phyloP scores from a whole-genome alignment of 2,797 vertebrate species.

The Dendrocincla fuliginosa region DNA sequence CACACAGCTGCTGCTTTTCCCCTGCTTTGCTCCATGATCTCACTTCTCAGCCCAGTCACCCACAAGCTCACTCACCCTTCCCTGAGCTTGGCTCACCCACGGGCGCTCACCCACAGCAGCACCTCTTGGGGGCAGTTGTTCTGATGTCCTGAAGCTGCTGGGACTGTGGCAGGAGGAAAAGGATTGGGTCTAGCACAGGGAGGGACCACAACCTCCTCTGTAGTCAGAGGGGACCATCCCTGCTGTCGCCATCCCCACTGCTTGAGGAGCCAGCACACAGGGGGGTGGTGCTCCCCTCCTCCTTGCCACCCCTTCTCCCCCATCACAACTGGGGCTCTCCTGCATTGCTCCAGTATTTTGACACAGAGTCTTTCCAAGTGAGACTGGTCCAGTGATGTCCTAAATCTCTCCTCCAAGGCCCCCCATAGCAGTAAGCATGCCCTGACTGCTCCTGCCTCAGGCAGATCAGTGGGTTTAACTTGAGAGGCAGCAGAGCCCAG shows the following conservation, averaged over 20 bases:
- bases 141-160: background rate
- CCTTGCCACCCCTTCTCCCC: background rate
- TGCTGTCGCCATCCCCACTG: background rate
- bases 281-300: background rate
- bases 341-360: background rate
- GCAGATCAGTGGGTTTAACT: conserved; percentile 2
- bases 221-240: fast-evolving
- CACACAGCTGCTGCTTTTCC: fast-evolving
- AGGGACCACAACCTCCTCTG: background rate
- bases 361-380: background rate
- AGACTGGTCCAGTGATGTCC: background rate
- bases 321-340: background rate
- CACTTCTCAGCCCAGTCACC: fast-evolving
- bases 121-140: background rate
- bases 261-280: fast-evolving
- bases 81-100: fast-evolving
- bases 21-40: background rate
- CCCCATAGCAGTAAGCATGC: background rate
- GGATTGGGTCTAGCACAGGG: background rate
- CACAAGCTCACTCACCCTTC: background rate
- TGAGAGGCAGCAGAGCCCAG: background rate
- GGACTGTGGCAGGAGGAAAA: fast-evolving
- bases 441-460: background rate
- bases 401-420: background rate
- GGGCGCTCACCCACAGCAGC: fast-evolving